Evolutionary conservation across 2,888 invertebrate species (phyloP), one percentile per base, ranked within the genome.

Genomic region (Sisyra terminalis): DNA sequence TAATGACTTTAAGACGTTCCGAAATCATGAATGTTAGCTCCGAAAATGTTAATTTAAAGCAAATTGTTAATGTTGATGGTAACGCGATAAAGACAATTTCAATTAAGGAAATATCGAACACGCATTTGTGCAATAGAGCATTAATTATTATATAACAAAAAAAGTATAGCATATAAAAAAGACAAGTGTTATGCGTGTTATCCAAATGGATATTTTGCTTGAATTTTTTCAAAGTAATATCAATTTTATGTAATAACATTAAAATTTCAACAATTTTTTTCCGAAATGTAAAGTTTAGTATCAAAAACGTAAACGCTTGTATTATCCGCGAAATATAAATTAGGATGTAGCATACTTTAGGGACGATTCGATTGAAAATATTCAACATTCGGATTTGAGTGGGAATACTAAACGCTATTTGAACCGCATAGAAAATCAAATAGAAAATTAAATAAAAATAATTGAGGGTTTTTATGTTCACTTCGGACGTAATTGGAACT

Each of bases 381-480:
- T 13, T 15, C 14, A 29, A 29, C 9, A 9, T 11, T 11, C n/a
- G 13, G 24, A 15, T 15, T 9, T 29, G 11, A 8, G 14, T 39
- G 11, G 29, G 15, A 13, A n/a, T 29, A 1, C 8, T 18, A 30
- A 15, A 39, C 8, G 14, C 24, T 5, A n/a, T 9, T 11, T 14
- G 24, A 5, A 30, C 3, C 2, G 39, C 24, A 29, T 30, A 39
- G 14, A 39, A n/a, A 15, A 30, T 39, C 29, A 39, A 15, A 29
- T 14, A 39, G 15, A 39, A 39, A 15, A 39, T 39, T 39, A 39
- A 14, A 30, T 39, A 39, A 9, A 9, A 8, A 13, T 30, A 29
- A 14, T 16, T 16, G 14, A 13, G 16, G 10, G 30, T 29, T 30
- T 30, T 29, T n/a, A 39, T 15, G n/a, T 2, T 5, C 14, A 16